These are phyloP conservation scores for Drosophila phalerata DNA, from an alignment of 2,888 invertebrate species.

Conservation along the genomic window DNA sequence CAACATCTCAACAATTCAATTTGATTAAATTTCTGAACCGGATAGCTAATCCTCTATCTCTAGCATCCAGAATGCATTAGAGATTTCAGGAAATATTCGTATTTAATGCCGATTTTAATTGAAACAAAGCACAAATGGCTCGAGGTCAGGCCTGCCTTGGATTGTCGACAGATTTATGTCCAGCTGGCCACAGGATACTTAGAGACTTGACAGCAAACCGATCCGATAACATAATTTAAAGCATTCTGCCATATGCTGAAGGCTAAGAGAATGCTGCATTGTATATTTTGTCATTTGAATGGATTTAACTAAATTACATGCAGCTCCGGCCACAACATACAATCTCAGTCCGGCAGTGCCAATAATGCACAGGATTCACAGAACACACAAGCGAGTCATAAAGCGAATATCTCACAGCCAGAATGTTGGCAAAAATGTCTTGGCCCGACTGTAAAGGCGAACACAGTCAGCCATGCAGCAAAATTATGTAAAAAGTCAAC, in stretches of 20 bases:
- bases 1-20: conserved; percentile 57
- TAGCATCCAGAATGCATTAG: not conserved
- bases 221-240: conserved; percentile 62
- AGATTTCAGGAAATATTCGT: conserved; percentile 3
- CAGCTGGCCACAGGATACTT: conserved; percentile 28
- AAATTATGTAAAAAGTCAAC: conserved; percentile 79
- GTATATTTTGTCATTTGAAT: conserved; percentile 60
- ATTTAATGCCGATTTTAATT: conserved; percentile 40
- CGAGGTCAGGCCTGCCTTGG: not conserved
- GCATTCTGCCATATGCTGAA: conserved; percentile 14
- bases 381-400: conserved; percentile 29
- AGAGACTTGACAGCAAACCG: conserved; percentile 30
- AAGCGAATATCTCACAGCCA: conserved; percentile 17
- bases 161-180: conserved; percentile 49
- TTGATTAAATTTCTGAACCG: conserved; percentile 61
- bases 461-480: conserved; percentile 71
- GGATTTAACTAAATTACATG: conserved; percentile 74
- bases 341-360: conserved; percentile 43
- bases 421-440: conserved; percentile 24
- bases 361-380: conserved; percentile 50
- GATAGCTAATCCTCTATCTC: conserved; percentile 14
- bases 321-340: conserved; percentile 50
- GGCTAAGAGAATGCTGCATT: conserved; percentile 18
- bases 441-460: conserved; percentile 49
- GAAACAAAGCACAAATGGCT: conserved; percentile 29